Conservation (phyloP, 2,888 invertebrate species). For the Drosophila siamana region DNA sequence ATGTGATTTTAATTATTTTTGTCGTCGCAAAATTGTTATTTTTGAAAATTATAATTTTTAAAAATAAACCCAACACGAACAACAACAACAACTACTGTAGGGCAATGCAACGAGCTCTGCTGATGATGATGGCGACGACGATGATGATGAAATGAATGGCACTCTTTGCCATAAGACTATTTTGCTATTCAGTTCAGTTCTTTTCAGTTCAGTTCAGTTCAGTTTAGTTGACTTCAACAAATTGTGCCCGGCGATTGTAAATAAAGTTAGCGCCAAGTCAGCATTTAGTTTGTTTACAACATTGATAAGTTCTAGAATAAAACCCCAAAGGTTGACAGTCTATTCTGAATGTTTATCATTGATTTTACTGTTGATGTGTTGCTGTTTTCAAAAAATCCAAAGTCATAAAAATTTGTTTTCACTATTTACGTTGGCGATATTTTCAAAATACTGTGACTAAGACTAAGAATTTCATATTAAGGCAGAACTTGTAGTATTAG, state of each 20-base stretch:
- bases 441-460: too few relatives aligned
- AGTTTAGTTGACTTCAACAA: background rate
- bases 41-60: slow-evolving; percentile 80
- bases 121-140: slow-evolving; percentile 7
- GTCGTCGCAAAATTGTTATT: slow-evolving; percentile 78
- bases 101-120: slow-evolving; percentile 40
- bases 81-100: slow-evolving; percentile 35
- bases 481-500: too few relatives aligned
- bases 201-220: background rate
- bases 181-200: background rate
- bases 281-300: background rate
- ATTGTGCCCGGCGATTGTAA: background rate
- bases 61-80: slow-evolving; percentile 67
- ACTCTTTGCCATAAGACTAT: slow-evolving; percentile 23
- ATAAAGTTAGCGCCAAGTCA: slow-evolving; percentile 6
- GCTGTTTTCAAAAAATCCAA: too few relatives aligned
- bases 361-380: too few relatives aligned
- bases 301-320: background rate
- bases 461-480: too few relatives aligned
- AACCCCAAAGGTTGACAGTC: too few relatives aligned
- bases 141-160: slow-evolving; percentile 38
- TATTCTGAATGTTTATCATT: background rate
- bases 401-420: too few relatives aligned
- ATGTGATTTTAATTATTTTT: slow-evolving; percentile 81
- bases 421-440: background rate